These are phyloP conservation scores for Harpegnathos saltator DNA, from an alignment of 1,140 invertebrate genomes.

Conservation along the genomic window DNA sequence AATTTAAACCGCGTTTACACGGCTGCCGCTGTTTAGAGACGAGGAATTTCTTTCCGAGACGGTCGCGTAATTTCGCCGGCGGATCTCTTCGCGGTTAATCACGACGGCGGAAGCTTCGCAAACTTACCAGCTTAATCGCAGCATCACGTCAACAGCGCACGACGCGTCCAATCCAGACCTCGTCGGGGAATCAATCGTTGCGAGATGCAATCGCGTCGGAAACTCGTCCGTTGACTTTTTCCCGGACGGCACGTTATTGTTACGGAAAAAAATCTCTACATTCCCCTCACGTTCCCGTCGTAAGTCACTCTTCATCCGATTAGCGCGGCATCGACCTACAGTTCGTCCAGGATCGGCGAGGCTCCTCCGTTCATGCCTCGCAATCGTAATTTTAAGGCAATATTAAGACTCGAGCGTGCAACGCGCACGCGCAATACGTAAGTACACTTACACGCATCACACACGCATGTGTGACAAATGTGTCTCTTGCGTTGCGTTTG, in stretches of 20 bases:
- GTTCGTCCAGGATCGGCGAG: constrained; percentile 49
- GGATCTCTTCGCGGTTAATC: no score
- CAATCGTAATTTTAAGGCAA: constrained; percentile 58
- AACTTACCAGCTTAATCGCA: no score
- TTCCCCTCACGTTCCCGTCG: not conserved
- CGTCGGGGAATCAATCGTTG: no score
- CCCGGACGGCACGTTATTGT: no score
- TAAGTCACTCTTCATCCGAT: not conserved
- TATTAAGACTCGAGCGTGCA: constrained; percentile 37
- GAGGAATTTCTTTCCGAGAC: not conserved
- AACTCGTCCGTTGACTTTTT: no score
- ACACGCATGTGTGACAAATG: constrained; percentile 62
- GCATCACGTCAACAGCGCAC: no score
- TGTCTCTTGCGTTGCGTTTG: constrained; percentile 54
- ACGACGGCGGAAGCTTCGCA: no score
- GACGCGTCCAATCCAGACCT: no score
- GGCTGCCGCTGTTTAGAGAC: not conserved
- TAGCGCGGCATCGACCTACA: not conserved
- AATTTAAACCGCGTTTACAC: not conserved
- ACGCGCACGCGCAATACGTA: constrained; percentile 26
- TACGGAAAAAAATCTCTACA: no score
- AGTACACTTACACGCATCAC: constrained; percentile 57
- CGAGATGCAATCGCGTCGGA: no score
- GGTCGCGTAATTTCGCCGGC: not conserved
- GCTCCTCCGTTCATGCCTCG: constrained; percentile 57